Percentiles rank a stretch among this genome's conserved stretches.
These are phyloP conservation scores for Ellobius talpinus DNA, from an alignment of 2,113 vertebrate genomes.

Conservation along the genomic window DNA sequence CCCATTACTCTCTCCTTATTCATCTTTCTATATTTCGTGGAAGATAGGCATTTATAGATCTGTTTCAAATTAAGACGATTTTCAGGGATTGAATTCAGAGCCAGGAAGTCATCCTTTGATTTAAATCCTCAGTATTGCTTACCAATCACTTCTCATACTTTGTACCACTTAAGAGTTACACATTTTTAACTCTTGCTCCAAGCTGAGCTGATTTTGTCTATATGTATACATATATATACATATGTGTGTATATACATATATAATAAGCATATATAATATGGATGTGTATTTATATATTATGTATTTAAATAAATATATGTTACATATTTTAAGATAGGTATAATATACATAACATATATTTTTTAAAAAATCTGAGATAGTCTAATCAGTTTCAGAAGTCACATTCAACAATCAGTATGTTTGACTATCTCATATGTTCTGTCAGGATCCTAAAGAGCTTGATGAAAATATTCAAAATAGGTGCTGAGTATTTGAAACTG, in stretches of 20 bases:
- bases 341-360: no score
- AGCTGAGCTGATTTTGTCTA: neutral
- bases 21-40: slow-evolving; percentile 25
- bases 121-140: slow-evolving; percentile 39
- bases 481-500: slow-evolving; percentile 25
- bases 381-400: neutral
- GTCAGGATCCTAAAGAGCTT: neutral
- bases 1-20: neutral
- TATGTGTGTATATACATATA: no score
- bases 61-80: slow-evolving; percentile 53
- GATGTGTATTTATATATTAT: no score
- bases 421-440: neutral
- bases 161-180: neutral
- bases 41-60: neutral
- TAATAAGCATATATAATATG: no score
- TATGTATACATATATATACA: no score
- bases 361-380: neutral
- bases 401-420: neutral
- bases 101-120: neutral
- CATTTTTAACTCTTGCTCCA: neutral
- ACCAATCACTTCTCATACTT: slow-evolving; percentile 5
- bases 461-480: slow-evolving; percentile 17
- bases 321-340: no score
- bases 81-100: slow-evolving; percentile 8
- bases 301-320: no score